phyloP scores from a whole-genome alignment of 2,888 invertebrate genomes.

The Ochlodes sylvanus region DNA sequence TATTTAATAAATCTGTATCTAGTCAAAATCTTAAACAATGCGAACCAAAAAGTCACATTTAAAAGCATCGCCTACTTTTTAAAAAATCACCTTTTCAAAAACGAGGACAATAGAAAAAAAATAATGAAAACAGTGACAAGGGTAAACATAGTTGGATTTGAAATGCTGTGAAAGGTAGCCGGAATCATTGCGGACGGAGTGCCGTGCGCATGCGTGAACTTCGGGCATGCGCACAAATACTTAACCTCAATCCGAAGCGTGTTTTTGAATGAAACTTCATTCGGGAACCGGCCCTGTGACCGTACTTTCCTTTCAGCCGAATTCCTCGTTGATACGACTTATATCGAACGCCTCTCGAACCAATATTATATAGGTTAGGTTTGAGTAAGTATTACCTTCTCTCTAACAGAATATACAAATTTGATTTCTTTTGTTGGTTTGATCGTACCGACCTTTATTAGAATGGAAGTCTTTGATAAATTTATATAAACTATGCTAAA shows the following conservation, averaged over 20 bases:
- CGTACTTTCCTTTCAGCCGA: constrained; percentile 70
- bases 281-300: constrained; percentile 63
- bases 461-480: too few relatives aligned
- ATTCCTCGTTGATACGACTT: constrained; percentile 38
- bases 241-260: constrained; percentile 81
- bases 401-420: constrained; percentile 10
- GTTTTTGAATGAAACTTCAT: constrained; percentile 83
- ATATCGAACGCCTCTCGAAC: constrained; percentile 38
- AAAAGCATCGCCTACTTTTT: neutral
- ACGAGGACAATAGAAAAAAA: constrained; percentile 33
- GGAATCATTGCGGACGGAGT: constrained; percentile 76
- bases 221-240: constrained; percentile 74
- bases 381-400: neutral
- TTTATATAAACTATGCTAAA: too few relatives aligned
- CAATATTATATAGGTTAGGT: constrained; percentile 7
- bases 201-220: constrained; percentile 63
- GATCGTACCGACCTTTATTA: too few relatives aligned
- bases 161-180: constrained; percentile 66
- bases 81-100: constrained; percentile 21
- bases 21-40: neutral
- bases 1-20: neutral
- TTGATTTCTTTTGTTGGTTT: constrained; percentile 7
- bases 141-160: constrained; percentile 57
- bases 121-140: constrained; percentile 36
- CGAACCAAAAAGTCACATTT: constrained; percentile 3